Percentiles rank a stretch among this genome's conserved stretches.
Conservation (phyloP, 2,888 invertebrate species). For the Ornithoptera alexandrae region DNA sequence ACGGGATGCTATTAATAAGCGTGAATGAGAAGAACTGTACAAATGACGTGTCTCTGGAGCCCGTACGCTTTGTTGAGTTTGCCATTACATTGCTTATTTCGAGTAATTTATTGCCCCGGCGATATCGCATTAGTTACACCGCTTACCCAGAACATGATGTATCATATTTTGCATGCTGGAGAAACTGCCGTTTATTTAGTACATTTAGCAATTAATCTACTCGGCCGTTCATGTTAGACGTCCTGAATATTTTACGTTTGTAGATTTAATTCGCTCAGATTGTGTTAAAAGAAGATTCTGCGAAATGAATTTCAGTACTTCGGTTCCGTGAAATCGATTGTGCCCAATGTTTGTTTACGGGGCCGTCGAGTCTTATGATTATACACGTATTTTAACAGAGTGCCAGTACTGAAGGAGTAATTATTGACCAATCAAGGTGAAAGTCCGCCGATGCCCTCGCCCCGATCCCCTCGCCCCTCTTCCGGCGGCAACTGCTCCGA, state of each 20-base stretch:
- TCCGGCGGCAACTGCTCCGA: conserved; percentile 27
- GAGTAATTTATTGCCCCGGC: conserved; percentile 19
- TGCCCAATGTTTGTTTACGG: conserved; percentile 17
- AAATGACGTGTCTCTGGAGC: conserved; percentile 24
- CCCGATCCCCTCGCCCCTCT: too few species aligned
- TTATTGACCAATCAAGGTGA: conserved; percentile 62
- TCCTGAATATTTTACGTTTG: neutral
- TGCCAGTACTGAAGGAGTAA: conserved; percentile 51
- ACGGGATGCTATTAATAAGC: conserved; percentile 28
- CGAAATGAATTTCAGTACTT: conserved; percentile 4
- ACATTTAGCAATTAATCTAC: neutral
- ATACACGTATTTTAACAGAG: conserved; percentile 41
- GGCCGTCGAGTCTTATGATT: conserved; percentile 34
- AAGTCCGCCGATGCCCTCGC: conserved; percentile 45
- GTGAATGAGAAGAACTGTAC: conserved; percentile 26
- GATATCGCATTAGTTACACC: conserved; percentile 24
- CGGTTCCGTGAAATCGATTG: conserved; percentile 15
- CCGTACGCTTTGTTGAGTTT: conserved; percentile 22
- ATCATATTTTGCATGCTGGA: conserved; percentile 11
- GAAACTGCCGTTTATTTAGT: neutral
- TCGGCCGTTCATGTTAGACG: neutral
- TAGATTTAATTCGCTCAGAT: neutral
- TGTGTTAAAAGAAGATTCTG: neutral
- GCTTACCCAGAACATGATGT: conserved; percentile 19
- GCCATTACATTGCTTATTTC: conserved; percentile 20